These are phyloP conservation scores for Pseudobourletiella spinata DNA, from an alignment of 1,140 invertebrate genomes.

Conservation along the genomic window DNA sequence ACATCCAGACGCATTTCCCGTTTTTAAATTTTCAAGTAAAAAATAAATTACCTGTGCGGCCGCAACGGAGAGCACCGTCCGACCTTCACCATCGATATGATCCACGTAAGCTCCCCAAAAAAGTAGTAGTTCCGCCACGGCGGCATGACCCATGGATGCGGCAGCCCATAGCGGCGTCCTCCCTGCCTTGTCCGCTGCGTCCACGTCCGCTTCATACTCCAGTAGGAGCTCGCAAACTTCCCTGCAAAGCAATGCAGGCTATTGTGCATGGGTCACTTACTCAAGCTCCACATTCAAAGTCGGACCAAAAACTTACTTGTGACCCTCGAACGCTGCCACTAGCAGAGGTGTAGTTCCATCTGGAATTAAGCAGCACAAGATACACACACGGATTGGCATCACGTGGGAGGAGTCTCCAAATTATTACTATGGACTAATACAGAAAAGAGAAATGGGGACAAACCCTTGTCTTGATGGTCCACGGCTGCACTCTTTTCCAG, in stretches of 20 bases:
- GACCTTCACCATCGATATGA: slow-evolving; percentile 79
- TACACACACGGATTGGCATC: no score
- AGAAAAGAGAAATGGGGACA: no score
- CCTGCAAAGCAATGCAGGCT: no score
- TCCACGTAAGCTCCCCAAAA: slow-evolving; percentile 86
- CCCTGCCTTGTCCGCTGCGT: slow-evolving; percentile 67
- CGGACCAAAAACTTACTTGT: slow-evolving; percentile 51
- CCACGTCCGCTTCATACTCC: slow-evolving; percentile 77
- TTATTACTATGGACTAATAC: no score
- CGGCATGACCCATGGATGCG: slow-evolving; percentile 64
- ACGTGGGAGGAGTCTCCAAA: no score
- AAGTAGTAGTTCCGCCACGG: slow-evolving; percentile 66
- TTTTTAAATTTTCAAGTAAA: not conserved
- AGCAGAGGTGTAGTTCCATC: slow-evolving; percentile 87
- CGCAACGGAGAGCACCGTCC: slow-evolving; percentile 60
- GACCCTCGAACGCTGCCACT: slow-evolving; percentile 89
- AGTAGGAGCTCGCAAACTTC: slow-evolving; percentile 75
- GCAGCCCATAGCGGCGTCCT: slow-evolving; percentile 56
- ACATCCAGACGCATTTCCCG: no score
- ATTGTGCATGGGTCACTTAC: no score
- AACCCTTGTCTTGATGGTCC: slow-evolving; percentile 67
- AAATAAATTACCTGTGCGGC: slow-evolving; percentile 39
- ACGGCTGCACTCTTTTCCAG: slow-evolving; percentile 77
- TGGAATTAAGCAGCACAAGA: no score
- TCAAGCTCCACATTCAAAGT: no score